Evolutionary conservation across 2,797 vertebrate species (phyloP), one percentile per base, ranked within the genome.

Genomic region (Mormyrus hasselquistii): DNA sequence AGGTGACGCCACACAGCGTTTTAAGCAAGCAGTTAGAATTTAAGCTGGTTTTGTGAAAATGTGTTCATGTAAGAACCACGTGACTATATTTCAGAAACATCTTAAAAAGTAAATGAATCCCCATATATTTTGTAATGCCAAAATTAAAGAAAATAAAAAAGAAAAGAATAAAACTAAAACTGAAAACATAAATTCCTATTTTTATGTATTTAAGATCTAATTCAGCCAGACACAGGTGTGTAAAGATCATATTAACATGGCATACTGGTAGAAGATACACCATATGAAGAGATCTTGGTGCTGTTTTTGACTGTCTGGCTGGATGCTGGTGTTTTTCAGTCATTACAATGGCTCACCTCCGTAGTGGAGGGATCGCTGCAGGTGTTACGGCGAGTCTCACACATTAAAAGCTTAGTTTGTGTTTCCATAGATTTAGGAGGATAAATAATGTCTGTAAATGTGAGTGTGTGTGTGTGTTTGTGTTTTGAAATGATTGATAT

Each of bases 401-500:
- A 8, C 52, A 83, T 7, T 86, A 14, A 12, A n/a, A 44, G 14
- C 65, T 53, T 69, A 52, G 14, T n/a, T 38, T 86, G 14, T 73
- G 62, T n/a, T 22, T 25, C 55, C 62, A 73, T 55, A 73, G 34
- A 34, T 44, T 87, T 22, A 65, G 50, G 59, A 55, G 25, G 50
- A 79, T 55, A 38, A 50, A 53, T 76, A 73, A 38, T 38, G 62
- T 88, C 57, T 76, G 87, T 76, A 38, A 87, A 62, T 76, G 50
- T 53, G 50, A 22, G 34, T 79, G 65, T 89, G 57, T 89, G 84
- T 86, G 82, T 89, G 89, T 87, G 65, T 86, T n/a, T 53, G 44
- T 79, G 84, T 76, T 69, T 89, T 87, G 22, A 79, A 89, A 76
- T 87, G 82, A 89, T 50, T 69, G 47, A 14, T 85, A 76, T 87